Evolutionary conservation across 2,113 vertebrate genomes (phyloP), one percentile per base, ranked within the genome.

Genomic region (Origma solitaria): DNA sequence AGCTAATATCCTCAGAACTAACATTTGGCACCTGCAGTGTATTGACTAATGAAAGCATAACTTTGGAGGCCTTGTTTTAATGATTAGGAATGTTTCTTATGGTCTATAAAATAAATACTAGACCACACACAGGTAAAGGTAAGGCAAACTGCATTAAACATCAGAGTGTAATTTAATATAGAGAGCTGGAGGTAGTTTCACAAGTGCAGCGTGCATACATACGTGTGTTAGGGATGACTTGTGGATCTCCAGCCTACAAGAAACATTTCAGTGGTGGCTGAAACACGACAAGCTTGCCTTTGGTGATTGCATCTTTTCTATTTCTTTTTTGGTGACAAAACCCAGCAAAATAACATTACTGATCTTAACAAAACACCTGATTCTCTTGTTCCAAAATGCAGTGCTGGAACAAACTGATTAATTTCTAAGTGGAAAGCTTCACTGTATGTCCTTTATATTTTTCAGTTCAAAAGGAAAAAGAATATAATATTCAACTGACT

Each of bases 371-470:
- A 88, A 94, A 77, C 8, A 45, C 13, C 47, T 60, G 2, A 49
- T 92, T 94, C 13, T 40, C n/a, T 64, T 92, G 88, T 62, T 97
- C 65, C 20, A 61, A 69, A 89, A 94, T 69, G 9, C 38, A 88
- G 56, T 93, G 66, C 47, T 95, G 37, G 56, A 92, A 64, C 37
- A 96, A 92, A 47, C 37, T 57, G 10, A 82, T 72, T 31, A 78
- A 91, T 49, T 85, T 79, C 56, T 94, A 92, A 78, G n/a, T 24
- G 11, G 51, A 95, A 93, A 95, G 69, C 28, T 93, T 73, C 23
- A 82, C 28, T 25, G 13, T 11, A 40, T 77, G 18, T 37, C 38
- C 38, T 79, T 95, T 66, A 40, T 91, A 47, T 78, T 53, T 95
- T 95, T 62, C 37, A 73, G 5, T 57, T 95, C 33, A 24, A 70